phyloP scores from a whole-genome alignment of 2,113 vertebrate species.

The Leucopsar rothschildi region DNA sequence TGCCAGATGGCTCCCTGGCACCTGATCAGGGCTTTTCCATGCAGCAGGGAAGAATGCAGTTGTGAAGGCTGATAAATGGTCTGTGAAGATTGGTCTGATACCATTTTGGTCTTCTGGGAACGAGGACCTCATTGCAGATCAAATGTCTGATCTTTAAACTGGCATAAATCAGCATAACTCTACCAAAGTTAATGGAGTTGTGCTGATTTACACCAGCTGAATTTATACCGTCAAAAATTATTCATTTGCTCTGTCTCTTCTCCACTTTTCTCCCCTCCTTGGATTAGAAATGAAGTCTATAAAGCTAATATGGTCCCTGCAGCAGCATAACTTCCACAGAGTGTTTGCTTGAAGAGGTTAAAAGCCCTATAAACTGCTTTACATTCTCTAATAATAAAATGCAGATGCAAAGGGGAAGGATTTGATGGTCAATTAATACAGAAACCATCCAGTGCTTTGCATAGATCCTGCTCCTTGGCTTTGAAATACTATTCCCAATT shows the following conservation, averaged over 20 bases:
- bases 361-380: conserved; percentile 76
- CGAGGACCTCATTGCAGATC: not conserved
- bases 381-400: conserved; percentile 79
- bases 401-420: conserved; percentile 83
- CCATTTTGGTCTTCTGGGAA: not conserved
- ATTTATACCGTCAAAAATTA: not conserved
- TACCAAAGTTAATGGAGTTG: not conserved
- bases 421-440: conserved; percentile 91
- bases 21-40: not conserved
- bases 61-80: not conserved
- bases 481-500: conserved; percentile 77
- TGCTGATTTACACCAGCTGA: conserved; percentile 42
- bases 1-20: conserved; percentile 17
- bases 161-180: conserved; percentile 9
- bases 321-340: conserved; percentile 73
- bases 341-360: conserved; percentile 79
- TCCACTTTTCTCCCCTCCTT: not conserved
- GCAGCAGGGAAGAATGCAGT: not conserved
- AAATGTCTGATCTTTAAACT: not conserved
- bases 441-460: conserved; percentile 72
- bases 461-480: conserved; percentile 65
- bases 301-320: conserved; percentile 68
- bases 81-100: conserved; percentile 3
- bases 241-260: conserved; percentile 8
- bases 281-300: conserved; percentile 62